Evolutionary conservation across 2,888 invertebrate genomes (phyloP), one percentile per base, ranked within the genome.

Genomic region (Athripsodes cinereus): DNA sequence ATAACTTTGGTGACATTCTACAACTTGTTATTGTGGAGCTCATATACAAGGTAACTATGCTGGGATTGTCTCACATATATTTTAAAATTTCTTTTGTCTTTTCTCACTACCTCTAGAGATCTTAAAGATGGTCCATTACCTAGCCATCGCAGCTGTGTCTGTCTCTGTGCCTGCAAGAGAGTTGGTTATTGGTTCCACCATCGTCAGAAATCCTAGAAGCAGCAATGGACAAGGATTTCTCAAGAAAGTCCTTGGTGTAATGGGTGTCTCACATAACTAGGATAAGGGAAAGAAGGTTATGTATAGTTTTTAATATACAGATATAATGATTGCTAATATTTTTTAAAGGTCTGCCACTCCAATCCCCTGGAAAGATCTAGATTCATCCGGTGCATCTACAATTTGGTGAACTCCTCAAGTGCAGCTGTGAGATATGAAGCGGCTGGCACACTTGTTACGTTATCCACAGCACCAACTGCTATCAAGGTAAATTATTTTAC

Each of bases 371-470:
- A 99, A 74, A 83, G 98, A 18, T 92, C 97, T 0, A 85, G 96
- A 44, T 99, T 99, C 75, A 99, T 99, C 69, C 88, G 98, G 62
- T 98, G 98, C 69, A 98, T 99, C 71, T 99, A 99, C 74, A 97
- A 96, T 71, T 81, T 99, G 62, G 79, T 99, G 57, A 97, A 97
- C 76, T 96, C 97, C 0, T 86, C 85, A 52, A 96, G 96, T 68
- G 91, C 97, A 35, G 97, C 99, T 44, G 99, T 99, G 22, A 84
- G 98, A 31, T 98, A 99, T 73, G 99, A 99, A 80, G 96, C 99
- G 13, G 98, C 99, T 48, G 98, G 98, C 40, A 99, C 99, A 5
- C 82, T 99, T 56, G 92, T 98, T 57, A 99, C 98, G 0, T 81
- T 99, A 11, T 96, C 96, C n/a, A 90, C 86, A 68, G 98, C 97